Evolutionary conservation across 2,113 vertebrate genomes (phyloP).

Genomic region (Puma concolor): DNA sequence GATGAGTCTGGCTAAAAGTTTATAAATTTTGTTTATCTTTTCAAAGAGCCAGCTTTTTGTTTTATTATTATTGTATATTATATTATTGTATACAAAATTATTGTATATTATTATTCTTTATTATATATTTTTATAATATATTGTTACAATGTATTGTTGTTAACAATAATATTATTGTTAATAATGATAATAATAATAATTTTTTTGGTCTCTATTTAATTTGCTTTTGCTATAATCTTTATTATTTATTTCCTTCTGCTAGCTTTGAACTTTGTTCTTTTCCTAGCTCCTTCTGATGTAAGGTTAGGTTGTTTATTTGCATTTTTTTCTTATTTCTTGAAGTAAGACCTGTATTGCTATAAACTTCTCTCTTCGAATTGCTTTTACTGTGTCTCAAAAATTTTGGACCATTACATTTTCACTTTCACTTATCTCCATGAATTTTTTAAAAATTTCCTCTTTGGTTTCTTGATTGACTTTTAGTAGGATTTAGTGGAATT

Average conservation of each 20-base stretch:
- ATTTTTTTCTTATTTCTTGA: not conserved
- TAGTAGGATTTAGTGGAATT: too few relatives aligned
- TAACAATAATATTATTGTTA: too few relatives aligned
- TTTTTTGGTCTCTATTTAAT: not conserved
- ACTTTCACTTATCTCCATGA: not conserved
- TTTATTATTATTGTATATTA: too few relatives aligned
- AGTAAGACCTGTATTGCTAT: not conserved
- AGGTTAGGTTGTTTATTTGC: not conserved
- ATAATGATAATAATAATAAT: too few relatives aligned
- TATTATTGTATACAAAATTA: too few relatives aligned
- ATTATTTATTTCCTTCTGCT: not conserved
- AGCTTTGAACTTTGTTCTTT: not conserved
- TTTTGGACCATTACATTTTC: not conserved
- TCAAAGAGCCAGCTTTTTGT: not conserved
- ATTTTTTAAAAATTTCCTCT: too few relatives aligned
- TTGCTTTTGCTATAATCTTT: not conserved
- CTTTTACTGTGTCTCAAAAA: not conserved
- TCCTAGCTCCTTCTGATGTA: not conserved
- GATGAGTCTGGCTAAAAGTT: not conserved
- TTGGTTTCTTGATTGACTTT: too few relatives aligned
- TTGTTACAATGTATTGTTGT: too few relatives aligned
- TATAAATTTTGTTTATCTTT: not conserved
- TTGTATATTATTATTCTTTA: too few relatives aligned
- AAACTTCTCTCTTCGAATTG: not conserved
- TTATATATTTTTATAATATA: too few relatives aligned